Conservation (phyloP, 1,140 invertebrate genomes). For the Achatina immaculata region DNA sequence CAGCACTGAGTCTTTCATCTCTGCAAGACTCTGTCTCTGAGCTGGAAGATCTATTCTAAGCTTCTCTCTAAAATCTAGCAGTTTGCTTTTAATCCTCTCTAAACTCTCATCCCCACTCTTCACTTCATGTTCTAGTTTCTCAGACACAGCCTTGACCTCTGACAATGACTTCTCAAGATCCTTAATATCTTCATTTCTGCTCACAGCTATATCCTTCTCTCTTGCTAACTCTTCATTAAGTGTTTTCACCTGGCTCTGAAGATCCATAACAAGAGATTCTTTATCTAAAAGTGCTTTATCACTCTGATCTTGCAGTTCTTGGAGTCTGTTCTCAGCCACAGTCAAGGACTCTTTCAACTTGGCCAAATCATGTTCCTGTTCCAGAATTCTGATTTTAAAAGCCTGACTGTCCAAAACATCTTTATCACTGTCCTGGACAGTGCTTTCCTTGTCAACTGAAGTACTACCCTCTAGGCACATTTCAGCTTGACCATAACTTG, state of each 20-base stretch:
- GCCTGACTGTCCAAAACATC: background rate
- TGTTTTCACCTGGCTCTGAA: background rate
- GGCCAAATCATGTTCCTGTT: background rate
- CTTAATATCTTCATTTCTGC: background rate
- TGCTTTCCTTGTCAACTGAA: background rate
- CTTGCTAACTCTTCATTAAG: background rate
- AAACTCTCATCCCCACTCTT: constrained; percentile 12
- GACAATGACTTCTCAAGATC: background rate
- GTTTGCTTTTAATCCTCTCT: background rate
- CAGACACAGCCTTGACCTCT: background rate
- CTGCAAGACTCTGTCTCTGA: constrained; percentile 17
- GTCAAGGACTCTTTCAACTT: background rate
- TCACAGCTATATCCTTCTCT: background rate
- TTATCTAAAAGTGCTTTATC: constrained; percentile 38
- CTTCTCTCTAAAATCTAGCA: background rate
- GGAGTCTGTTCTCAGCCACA: background rate
- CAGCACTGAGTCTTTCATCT: constrained; percentile 11
- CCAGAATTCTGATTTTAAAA: background rate
- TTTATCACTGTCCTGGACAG: background rate
- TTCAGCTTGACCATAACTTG: background rate
- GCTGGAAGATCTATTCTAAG: background rate
- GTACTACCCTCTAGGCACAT: background rate
- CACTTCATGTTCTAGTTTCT: background rate
- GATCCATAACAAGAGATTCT: background rate
- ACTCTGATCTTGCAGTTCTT: constrained; percentile 36